phyloP scores from a whole-genome alignment of 2,888 invertebrate genomes.

The Leptopilina drosophilae region DNA sequence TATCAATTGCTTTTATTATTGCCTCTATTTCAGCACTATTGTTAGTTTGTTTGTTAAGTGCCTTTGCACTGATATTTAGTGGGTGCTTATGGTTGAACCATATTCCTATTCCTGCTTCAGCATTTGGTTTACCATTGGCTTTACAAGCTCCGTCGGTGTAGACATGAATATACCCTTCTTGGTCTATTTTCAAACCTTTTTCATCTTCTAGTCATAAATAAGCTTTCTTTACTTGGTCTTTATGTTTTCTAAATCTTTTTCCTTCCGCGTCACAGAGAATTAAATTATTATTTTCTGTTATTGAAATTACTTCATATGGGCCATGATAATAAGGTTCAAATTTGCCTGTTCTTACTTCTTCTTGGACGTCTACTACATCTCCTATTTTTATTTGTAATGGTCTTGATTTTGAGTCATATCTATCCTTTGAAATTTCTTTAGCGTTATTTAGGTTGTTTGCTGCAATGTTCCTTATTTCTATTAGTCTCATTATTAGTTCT shows the following conservation, averaged over 20 bases:
- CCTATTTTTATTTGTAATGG: background rate
- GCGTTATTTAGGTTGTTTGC: background rate
- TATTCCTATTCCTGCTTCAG: too few species aligned
- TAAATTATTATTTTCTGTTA: background rate
- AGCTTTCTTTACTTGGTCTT: background rate
- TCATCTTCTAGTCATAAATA: background rate
- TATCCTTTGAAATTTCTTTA: background rate
- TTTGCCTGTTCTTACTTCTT: background rate
- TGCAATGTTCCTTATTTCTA: background rate
- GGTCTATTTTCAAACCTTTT: background rate
- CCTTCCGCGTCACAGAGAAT: background rate
- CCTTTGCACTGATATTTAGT: too few species aligned
- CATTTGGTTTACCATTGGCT: background rate
- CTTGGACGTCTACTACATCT: background rate
- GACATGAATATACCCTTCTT: background rate
- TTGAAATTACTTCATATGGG: background rate
- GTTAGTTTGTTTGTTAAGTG: too few species aligned
- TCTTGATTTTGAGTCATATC: background rate
- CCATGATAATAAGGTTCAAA: background rate
- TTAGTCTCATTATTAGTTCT: background rate
- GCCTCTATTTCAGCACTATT: too few species aligned
- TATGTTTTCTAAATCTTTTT: background rate
- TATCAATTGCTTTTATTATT: too few species aligned
- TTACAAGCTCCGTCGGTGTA: background rate
- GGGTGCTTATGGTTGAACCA: too few species aligned